These are phyloP conservation scores for Corydoras maculifer DNA, from an alignment of 2,113 vertebrate genomes.

Conservation along the genomic window DNA sequence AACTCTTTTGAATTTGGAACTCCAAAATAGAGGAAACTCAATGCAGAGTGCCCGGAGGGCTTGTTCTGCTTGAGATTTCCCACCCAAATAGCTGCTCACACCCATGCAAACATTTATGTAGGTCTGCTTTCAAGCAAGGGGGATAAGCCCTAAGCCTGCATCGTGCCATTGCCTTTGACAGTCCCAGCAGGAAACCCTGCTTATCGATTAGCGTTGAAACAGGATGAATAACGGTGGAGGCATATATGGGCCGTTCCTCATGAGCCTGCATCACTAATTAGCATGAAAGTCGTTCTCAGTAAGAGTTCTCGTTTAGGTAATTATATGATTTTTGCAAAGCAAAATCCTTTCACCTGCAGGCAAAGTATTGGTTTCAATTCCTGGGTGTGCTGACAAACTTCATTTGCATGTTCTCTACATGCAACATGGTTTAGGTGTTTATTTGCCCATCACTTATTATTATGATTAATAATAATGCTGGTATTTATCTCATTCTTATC, in stretches of 20 bases:
- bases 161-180: conserved; percentile 24
- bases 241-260: conserved; percentile 22
- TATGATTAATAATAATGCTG: too few species aligned
- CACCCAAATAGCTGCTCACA: conserved; percentile 38
- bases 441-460: too few species aligned
- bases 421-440: too few species aligned
- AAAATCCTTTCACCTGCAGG: too few species aligned
- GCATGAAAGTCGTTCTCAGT: conserved; percentile 23
- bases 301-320: conserved; percentile 3
- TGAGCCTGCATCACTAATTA: conserved; percentile 32
- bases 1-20: conserved; percentile 71
- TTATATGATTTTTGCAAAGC: too few species aligned
- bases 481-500: too few species aligned
- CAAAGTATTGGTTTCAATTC: too few species aligned
- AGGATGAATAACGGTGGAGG: conserved; percentile 24
- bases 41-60: conserved; percentile 59
- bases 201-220: conserved; percentile 35
- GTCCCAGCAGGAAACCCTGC: conserved; percentile 19
- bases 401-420: too few species aligned
- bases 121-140: conserved; percentile 35
- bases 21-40: conserved; percentile 59
- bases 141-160: conserved; percentile 19
- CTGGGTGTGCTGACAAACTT: too few species aligned
- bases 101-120: conserved; percentile 41
- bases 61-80: conserved; percentile 60